Percentiles rank a stretch among this genome's conserved stretches.
phyloP scores from a whole-genome alignment of 2,888 invertebrate genomes.

The Buathra laborator region DNA sequence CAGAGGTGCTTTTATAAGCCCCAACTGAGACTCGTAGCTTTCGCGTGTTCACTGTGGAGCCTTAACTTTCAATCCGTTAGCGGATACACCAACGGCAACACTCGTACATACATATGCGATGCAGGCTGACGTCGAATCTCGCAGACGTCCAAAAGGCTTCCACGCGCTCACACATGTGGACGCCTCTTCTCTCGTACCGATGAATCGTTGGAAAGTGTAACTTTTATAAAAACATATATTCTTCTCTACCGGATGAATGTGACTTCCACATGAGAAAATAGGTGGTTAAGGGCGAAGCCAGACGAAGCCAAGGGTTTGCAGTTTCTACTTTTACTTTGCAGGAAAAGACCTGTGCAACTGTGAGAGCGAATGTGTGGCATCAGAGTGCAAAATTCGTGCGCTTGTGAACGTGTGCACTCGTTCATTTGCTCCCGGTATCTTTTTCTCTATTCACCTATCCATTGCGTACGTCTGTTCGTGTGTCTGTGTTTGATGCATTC shows the following conservation, averaged over 20 bases:
- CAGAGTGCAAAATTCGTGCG: not conserved
- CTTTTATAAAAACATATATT: conserved; percentile 48
- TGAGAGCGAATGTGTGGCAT: not conserved
- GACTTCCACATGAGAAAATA: conserved; percentile 28
- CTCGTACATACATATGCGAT: not conserved
- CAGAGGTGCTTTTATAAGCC: conserved; percentile 39
- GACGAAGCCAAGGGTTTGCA: conserved; percentile 54
- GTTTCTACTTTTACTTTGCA: conserved; percentile 49
- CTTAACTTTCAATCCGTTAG: conserved; percentile 4
- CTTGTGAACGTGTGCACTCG: too few relatives aligned
- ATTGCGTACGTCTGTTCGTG: not conserved
- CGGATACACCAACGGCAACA: conserved; percentile 11
- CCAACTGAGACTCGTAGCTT: conserved; percentile 32
- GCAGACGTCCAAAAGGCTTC: not conserved
- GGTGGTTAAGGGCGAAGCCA: conserved; percentile 35
- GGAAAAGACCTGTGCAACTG: not conserved
- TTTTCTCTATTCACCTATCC: not conserved
- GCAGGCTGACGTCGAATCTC: not conserved
- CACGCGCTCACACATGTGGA: too few relatives aligned
- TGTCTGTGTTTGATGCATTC: not conserved
- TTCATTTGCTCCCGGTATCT: not conserved
- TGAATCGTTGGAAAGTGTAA: conserved; percentile 38
- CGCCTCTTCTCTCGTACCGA: not conserved
- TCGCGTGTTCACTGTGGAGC: conserved; percentile 6
- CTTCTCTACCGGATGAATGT: not conserved